Percentiles rank a stretch among this genome's conserved stretches.
Evolutionary conservation across 2,113 vertebrate species (phyloP).

Genomic region (Tenrec ecaudatus): DNA sequence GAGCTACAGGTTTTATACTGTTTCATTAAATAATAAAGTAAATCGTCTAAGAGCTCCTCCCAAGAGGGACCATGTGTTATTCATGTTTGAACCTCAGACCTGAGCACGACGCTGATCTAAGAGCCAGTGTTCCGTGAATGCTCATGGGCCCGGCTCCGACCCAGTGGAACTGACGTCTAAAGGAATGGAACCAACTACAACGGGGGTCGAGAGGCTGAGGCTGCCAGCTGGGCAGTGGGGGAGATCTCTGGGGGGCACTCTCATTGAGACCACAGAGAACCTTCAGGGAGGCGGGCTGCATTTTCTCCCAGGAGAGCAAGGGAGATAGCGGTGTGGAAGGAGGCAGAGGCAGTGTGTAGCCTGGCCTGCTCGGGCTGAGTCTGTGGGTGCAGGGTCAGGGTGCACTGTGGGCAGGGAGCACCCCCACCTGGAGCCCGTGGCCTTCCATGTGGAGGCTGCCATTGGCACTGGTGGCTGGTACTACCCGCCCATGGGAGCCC

Average conservation of each 20-base stretch:
- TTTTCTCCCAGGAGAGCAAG: not conserved
- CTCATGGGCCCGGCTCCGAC: not conserved
- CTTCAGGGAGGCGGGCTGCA: not conserved
- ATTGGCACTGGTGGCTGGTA: not conserved
- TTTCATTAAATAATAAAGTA: constrained; percentile 4
- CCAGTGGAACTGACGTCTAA: not conserved
- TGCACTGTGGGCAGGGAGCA: no score
- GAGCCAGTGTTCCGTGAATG: not conserved
- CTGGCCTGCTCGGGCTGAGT: not conserved
- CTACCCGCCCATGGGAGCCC: not conserved
- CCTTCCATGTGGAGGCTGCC: not conserved
- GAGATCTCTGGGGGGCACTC: not conserved
- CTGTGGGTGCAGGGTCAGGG: not conserved
- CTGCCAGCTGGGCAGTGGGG: not conserved
- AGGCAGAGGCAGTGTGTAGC: not conserved
- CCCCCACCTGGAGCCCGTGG: not conserved
- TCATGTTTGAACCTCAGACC: not conserved
- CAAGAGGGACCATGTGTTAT: not conserved
- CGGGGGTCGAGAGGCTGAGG: not conserved
- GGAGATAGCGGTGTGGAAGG: not conserved
- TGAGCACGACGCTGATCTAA: not conserved
- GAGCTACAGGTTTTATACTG: not conserved
- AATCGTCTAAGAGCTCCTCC: not conserved
- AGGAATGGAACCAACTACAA: not conserved
- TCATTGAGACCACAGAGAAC: not conserved